Evolutionary conservation across 2,888 invertebrate species (phyloP).

Genomic region (Apotomis capreana): DNA sequence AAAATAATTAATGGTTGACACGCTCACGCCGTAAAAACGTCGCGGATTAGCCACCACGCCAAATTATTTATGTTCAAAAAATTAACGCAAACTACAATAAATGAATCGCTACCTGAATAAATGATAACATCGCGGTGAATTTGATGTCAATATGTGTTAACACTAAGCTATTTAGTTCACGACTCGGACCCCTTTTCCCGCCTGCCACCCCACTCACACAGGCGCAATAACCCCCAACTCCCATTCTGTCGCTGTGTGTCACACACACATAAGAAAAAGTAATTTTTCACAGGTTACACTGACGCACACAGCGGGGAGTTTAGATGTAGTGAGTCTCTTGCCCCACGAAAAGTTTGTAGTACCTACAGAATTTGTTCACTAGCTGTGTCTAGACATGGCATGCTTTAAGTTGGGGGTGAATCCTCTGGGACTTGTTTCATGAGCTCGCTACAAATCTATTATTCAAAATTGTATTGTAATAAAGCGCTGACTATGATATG

Average conservation of each 20-base stretch:
- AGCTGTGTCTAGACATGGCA: conserved; percentile 81
- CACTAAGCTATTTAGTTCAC: conserved; percentile 84
- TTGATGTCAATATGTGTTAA: conserved; percentile 84
- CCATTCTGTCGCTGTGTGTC: conserved; percentile 54
- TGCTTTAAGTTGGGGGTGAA: conserved; percentile 77
- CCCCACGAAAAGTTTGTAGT: conserved; percentile 80
- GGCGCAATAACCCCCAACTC: conserved; percentile 48
- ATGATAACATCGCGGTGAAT: conserved; percentile 83
- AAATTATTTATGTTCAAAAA: conserved; percentile 60
- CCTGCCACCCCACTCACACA: conserved; percentile 64
- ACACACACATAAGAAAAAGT: conserved; percentile 66
- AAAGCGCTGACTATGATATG: conserved; percentile 28
- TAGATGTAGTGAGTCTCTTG: conserved; percentile 76
- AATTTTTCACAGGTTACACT: conserved; percentile 79
- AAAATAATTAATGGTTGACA: conserved; percentile 75
- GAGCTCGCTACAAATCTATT: conserved; percentile 60
- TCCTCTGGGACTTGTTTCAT: conserved; percentile 70
- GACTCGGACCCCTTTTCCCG: conserved; percentile 72
- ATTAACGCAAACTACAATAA: conserved; percentile 72
- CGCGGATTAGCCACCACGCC: conserved; percentile 52
- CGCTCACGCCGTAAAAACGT: conserved; percentile 59
- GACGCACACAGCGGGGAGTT: conserved; percentile 65
- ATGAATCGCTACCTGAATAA: conserved; percentile 80
- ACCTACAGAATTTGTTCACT: conserved; percentile 76
- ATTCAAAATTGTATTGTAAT: conserved; percentile 45